Evolutionary conservation across 2,888 invertebrate genomes (phyloP).

Genomic region (Eupsilia transversa): DNA sequence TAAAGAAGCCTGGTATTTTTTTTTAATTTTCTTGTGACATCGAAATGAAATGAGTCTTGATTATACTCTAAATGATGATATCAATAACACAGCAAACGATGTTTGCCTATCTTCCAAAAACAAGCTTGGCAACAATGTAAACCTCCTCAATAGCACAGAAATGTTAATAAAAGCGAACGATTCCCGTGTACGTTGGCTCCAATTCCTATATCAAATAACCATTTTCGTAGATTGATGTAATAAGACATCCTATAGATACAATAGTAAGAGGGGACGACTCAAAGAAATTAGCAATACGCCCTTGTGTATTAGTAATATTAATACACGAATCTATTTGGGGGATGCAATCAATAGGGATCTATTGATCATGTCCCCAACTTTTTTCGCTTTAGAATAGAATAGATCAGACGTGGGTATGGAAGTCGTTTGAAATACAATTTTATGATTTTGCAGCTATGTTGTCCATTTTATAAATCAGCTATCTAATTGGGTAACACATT

Average conservation of each 20-base stretch:
- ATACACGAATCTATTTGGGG: conserved; percentile 76
- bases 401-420: conserved; percentile 5
- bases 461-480: too few relatives aligned
- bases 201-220: conserved; percentile 67
- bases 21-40: not conserved
- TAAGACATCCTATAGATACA: conserved; percentile 67
- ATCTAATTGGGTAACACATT: too few relatives aligned
- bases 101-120: conserved; percentile 5
- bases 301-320: conserved; percentile 80
- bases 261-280: conserved; percentile 73
- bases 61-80: conserved; percentile 16
- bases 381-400: conserved; percentile 31
- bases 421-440: conserved; percentile 5
- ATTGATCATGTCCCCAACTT: conserved; percentile 57
- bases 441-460: not conserved
- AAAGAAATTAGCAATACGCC: conserved; percentile 78
- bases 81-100: conserved; percentile 22
- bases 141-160: conserved; percentile 40
- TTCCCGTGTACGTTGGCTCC: conserved; percentile 39
- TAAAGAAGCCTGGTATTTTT: not conserved
- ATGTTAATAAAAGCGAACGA: conserved; percentile 59
- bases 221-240: conserved; percentile 67
- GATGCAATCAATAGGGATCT: conserved; percentile 61
- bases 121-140: conserved; percentile 42
- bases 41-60: not conserved